Evolutionary conservation across 2,888 invertebrate species (phyloP).

Genomic region (Lysandra bellargus): DNA sequence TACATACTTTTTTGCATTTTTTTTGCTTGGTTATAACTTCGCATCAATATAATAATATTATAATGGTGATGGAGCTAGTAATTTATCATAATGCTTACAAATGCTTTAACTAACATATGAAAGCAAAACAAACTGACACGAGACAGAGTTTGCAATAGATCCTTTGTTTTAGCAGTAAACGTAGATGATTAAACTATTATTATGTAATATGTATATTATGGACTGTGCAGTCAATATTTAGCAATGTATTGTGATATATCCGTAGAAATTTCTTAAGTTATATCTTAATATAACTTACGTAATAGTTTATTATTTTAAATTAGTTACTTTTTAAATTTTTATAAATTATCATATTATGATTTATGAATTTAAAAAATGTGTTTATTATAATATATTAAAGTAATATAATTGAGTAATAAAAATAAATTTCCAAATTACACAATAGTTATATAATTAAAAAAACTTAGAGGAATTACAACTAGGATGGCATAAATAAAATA

Average conservation of each 20-base stretch:
- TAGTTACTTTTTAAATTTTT: neutral
- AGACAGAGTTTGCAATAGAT: constrained; percentile 73
- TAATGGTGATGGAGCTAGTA: constrained; percentile 60
- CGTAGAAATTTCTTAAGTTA: constrained; percentile 7
- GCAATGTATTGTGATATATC: neutral
- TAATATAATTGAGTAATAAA: neutral
- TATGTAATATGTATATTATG: constrained; percentile 30
- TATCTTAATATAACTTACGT: neutral
- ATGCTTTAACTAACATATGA: constrained; percentile 58
- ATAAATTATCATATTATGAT: neutral
- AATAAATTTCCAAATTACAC: neutral
- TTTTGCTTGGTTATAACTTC: constrained; percentile 44
- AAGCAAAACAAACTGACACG: constrained; percentile 73
- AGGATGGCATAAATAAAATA: neutral
- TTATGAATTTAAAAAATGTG: neutral
- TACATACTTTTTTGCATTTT: constrained; percentile 58
- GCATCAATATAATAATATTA: constrained; percentile 53
- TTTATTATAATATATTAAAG: neutral
- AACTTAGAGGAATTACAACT: constrained; percentile 11
- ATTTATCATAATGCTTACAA: constrained; percentile 57
- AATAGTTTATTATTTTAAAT: neutral
- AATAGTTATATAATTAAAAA: neutral
- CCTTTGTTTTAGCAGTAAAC: constrained; percentile 45
- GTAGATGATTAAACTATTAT: constrained; percentile 31
- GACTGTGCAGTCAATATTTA: constrained; percentile 12